phyloP scores from a whole-genome alignment of 1,140 invertebrate genomes.

The Eupeodes corollae region DNA sequence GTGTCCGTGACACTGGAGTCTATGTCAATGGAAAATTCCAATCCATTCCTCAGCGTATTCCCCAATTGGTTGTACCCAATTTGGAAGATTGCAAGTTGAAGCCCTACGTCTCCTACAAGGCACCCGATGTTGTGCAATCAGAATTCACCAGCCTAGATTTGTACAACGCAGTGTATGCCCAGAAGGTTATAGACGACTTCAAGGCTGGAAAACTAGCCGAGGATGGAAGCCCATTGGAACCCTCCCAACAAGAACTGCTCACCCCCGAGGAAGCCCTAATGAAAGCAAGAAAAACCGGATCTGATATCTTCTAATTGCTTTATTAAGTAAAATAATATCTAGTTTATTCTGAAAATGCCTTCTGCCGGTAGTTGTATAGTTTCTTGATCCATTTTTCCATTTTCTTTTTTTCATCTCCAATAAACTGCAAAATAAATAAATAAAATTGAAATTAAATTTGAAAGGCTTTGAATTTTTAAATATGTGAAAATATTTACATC shows the following conservation, averaged over 20 bases:
- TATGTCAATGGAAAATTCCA: slow-evolving; percentile 46
- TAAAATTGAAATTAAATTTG: slow-evolving; percentile 2
- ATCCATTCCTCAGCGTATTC: slow-evolving; percentile 76
- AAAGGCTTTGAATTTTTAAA: slow-evolving; percentile 4
- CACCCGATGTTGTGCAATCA: slow-evolving; percentile 57
- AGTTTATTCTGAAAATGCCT: slow-evolving; percentile 18
- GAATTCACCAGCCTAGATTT: slow-evolving; percentile 76
- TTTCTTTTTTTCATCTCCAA: slow-evolving; percentile 24
- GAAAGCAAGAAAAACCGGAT: slow-evolving; percentile 59
- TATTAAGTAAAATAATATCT: slow-evolving; percentile 10
- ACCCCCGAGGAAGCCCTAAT: slow-evolving; percentile 57
- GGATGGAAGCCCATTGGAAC: slow-evolving; percentile 56
- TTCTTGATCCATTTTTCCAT: slow-evolving; percentile 32
- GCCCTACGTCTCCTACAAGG: slow-evolving; percentile 85
- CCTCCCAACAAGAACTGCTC: slow-evolving; percentile 58
- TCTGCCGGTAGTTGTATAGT: slow-evolving; percentile 29
- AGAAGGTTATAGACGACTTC: slow-evolving; percentile 71
- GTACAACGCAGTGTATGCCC: slow-evolving; percentile 70
- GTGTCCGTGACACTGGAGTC: slow-evolving; percentile 52
- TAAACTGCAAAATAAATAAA: slow-evolving; percentile 19
- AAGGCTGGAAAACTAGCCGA: slow-evolving; percentile 55
- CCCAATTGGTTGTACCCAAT: slow-evolving; percentile 85
- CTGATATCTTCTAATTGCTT: slow-evolving; percentile 55
- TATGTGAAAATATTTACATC: slow-evolving; percentile 23
- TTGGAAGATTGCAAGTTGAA: slow-evolving; percentile 69